Conservation (phyloP, 2,888 invertebrate species). For the Ochlodes sylvanus region DNA sequence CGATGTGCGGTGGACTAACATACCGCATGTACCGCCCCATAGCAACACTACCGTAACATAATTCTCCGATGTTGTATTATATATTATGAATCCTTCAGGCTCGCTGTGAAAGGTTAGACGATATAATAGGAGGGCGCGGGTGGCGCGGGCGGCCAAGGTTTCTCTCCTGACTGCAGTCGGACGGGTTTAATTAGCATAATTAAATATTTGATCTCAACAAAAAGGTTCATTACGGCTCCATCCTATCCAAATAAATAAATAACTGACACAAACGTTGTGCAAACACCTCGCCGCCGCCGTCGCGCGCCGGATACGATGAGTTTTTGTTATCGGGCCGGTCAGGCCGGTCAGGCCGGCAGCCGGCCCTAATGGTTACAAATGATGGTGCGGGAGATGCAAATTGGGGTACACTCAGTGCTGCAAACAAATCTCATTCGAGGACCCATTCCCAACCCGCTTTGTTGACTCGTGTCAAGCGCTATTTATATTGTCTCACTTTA, state of each 20-base stretch:
- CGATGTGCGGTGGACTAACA: constrained; percentile 3
- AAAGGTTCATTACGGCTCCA: constrained; percentile 39
- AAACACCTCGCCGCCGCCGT: constrained; percentile 21
- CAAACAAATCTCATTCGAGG: constrained; percentile 15
- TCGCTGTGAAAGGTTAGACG: too few species aligned
- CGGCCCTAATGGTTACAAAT: constrained; percentile 31
- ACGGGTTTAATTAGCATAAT: constrained; percentile 36
- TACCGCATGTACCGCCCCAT: background rate
- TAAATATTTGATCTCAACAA: constrained; percentile 40
- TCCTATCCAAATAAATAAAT: constrained; percentile 42
- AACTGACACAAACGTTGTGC: constrained; percentile 30
- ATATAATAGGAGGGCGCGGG: too few species aligned
- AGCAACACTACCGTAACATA: background rate
- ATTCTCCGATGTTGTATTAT: background rate
- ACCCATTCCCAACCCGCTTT: background rate
- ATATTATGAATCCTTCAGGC: too few species aligned
- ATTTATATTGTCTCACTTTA: background rate
- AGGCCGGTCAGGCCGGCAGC: background rate
- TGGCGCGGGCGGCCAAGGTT: background rate
- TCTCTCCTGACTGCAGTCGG: background rate
- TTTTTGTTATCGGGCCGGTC: constrained; percentile 28
- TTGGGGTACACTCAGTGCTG: constrained; percentile 14
- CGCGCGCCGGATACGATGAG: constrained; percentile 20
- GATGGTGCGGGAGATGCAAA: constrained; percentile 32
- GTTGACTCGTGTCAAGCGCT: background rate